A percentile compares a stretch with the other conserved stretches of the same genome.
phyloP scores from a whole-genome alignment of 2,888 invertebrate genomes.

The Nomada hirtipes region DNA sequence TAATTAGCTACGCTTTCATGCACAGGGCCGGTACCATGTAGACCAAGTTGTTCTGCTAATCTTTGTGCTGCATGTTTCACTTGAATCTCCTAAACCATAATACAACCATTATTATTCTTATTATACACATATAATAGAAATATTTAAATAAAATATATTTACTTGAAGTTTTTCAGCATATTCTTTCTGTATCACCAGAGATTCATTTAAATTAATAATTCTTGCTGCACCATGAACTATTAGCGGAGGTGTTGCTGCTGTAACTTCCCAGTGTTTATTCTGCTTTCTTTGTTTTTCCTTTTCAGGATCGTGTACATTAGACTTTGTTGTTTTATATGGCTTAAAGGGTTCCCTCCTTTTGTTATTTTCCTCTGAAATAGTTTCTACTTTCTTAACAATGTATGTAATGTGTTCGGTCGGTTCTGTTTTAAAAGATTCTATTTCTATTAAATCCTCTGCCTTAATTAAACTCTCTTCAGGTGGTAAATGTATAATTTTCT shows the following conservation, averaged over 20 bases:
- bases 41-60: slow-evolving; percentile 83
- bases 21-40: slow-evolving; percentile 83
- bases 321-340: slow-evolving; percentile 86
- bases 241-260: slow-evolving; percentile 88
- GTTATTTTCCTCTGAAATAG: slow-evolving; percentile 72
- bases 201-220: slow-evolving; percentile 86
- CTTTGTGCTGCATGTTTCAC: slow-evolving; percentile 86
- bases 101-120: slow-evolving; percentile 1
- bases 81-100: slow-evolving; percentile 84
- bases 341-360: slow-evolving; percentile 84
- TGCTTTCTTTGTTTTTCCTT: slow-evolving; percentile 85
- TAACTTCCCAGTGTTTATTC: slow-evolving; percentile 87
- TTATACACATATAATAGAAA: background rate
- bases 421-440: slow-evolving; percentile 77
- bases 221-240: slow-evolving; percentile 86
- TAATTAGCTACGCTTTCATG: slow-evolving; percentile 83
- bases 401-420: slow-evolving; percentile 85
- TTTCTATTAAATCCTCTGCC: slow-evolving; percentile 85
- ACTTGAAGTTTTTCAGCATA: slow-evolving; percentile 83
- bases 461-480: slow-evolving; percentile 85
- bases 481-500: slow-evolving; percentile 84
- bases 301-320: slow-evolving; percentile 86
- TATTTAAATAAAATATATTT: slow-evolving; percentile 5
- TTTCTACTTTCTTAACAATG: slow-evolving; percentile 86
- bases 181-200: slow-evolving; percentile 86